A percentile compares a stretch with the other conserved stretches of the same genome.
These are phyloP conservation scores for Mirounga angustirostris DNA, from an alignment of 2,113 vertebrate species.

Conservation along the genomic window DNA sequence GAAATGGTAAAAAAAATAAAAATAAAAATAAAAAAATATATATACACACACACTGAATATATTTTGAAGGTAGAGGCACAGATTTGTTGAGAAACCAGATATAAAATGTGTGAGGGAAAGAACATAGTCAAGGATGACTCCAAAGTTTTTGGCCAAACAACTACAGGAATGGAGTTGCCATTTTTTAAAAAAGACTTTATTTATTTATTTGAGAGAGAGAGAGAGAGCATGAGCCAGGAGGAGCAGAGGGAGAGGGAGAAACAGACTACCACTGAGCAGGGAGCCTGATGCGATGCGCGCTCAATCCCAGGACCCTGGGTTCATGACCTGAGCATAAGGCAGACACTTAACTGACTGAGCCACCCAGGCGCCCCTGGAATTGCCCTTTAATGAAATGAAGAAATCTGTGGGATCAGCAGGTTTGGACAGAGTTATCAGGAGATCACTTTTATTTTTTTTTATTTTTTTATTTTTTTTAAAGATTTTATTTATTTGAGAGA, in stretches of 20 bases:
- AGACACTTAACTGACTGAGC: background rate
- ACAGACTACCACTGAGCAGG: background rate
- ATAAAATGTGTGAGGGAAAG: background rate
- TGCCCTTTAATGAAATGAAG: too few relatives aligned
- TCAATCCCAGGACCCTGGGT: background rate
- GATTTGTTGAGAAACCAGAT: background rate
- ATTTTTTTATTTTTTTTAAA: background rate
- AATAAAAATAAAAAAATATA: too few relatives aligned
- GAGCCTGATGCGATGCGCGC: background rate
- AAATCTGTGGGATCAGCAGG: too few relatives aligned
- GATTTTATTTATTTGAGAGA: background rate
- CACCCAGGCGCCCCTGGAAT: background rate
- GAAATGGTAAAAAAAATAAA: background rate
- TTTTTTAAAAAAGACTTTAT: background rate
- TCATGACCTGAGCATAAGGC: background rate
- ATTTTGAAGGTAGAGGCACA: conserved; percentile 25
- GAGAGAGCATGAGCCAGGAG: background rate
- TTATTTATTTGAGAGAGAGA: background rate
- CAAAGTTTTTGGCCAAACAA: conserved; percentile 14
- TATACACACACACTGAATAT: background rate
- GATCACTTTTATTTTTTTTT: too few relatives aligned
- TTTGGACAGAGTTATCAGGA: too few relatives aligned
- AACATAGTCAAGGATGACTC: background rate
- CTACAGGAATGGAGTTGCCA: conserved; percentile 1
- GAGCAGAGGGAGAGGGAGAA: background rate